phyloP scores from a whole-genome alignment of 1,140 invertebrate species.

The Dendrolimus kikuchii region DNA sequence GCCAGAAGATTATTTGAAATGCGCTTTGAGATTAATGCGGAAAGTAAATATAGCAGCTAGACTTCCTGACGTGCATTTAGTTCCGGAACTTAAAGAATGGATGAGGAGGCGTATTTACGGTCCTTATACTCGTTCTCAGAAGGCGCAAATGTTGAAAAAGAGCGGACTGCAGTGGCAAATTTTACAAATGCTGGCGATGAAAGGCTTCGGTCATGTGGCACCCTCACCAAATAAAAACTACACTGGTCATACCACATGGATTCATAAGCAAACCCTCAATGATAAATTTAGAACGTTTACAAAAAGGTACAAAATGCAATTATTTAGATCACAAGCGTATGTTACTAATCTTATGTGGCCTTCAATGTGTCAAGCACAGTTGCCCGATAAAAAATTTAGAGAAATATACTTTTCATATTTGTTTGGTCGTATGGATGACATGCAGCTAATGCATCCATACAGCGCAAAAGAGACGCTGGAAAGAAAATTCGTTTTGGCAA shows the following conservation, averaged over 20 bases:
- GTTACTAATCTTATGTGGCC: constrained; percentile 53
- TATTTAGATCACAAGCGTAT: constrained; percentile 43
- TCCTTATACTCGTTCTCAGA: constrained; percentile 25
- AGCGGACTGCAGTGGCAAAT: constrained; percentile 39
- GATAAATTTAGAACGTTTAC: constrained; percentile 42
- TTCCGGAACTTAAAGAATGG: constrained; percentile 54
- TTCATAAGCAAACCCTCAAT: constrained; percentile 39
- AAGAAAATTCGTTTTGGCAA: constrained; percentile 24
- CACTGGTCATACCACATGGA: constrained; percentile 37
- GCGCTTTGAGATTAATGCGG: constrained; percentile 41
- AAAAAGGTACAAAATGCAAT: constrained; percentile 33
- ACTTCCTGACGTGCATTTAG: constrained; percentile 49
- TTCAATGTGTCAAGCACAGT: constrained; percentile 49
- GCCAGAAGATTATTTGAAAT: constrained; percentile 48
- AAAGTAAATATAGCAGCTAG: constrained; percentile 45
- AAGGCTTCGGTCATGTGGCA: constrained; percentile 35
- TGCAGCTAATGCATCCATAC: constrained; percentile 54
- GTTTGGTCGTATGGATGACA: constrained; percentile 34
- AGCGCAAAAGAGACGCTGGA: constrained; percentile 33
- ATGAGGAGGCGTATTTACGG: constrained; percentile 52
- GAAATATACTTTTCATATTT: constrained; percentile 61
- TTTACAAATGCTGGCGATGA: constrained; percentile 28
- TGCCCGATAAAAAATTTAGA: constrained; percentile 54
- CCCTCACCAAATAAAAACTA: constrained; percentile 30
- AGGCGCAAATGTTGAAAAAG: constrained; percentile 27